Evolutionary conservation across 2,113 vertebrate species (phyloP).

Genomic region (Noctilio leporinus): DNA sequence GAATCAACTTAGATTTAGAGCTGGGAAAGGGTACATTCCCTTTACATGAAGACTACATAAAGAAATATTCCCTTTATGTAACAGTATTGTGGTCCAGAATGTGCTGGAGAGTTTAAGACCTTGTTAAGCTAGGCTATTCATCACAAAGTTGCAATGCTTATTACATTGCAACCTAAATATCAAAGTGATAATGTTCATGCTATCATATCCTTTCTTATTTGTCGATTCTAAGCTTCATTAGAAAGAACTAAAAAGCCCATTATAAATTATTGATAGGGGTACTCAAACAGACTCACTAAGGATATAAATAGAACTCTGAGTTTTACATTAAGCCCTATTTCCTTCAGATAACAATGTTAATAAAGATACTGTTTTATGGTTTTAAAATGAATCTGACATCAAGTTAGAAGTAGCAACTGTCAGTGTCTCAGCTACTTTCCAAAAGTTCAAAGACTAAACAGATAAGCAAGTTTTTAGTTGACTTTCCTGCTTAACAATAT

Average conservation of each 20-base stretch:
- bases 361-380: background rate
- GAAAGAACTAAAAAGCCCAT: background rate
- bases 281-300: background rate
- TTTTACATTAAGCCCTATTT: conserved; percentile 5
- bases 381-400: background rate
- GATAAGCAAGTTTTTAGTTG: background rate
- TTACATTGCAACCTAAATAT: background rate
- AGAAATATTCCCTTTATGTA: background rate
- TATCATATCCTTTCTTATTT: background rate
- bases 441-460: background rate
- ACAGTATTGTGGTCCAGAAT: background rate
- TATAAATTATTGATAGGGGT: background rate
- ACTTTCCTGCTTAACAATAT: background rate
- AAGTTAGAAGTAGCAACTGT: background rate
- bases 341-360: background rate
- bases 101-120: background rate
- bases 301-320: background rate
- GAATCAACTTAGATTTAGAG: background rate
- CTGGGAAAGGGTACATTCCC: background rate
- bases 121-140: background rate
- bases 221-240: background rate
- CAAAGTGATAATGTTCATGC: background rate
- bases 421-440: background rate
- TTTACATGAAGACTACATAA: background rate
- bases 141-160: background rate